These are phyloP conservation scores for Pedicia rivosa DNA, from an alignment of 2,888 invertebrate genomes.

Conservation along the genomic window DNA sequence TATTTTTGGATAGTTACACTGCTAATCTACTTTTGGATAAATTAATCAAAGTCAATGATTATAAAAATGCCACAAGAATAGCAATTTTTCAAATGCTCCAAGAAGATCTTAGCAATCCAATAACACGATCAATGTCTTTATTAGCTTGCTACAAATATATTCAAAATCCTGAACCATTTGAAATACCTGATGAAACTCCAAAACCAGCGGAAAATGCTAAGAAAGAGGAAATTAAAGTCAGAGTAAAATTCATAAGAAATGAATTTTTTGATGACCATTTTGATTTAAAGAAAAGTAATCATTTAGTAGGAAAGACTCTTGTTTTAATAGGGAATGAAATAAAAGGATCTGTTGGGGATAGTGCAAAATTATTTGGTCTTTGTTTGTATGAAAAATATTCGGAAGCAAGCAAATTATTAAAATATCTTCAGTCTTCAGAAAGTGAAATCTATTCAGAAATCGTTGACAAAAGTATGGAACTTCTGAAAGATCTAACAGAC, in stretches of 20 bases:
- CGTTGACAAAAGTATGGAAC: not conserved
- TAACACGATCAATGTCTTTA: constrained; percentile 49
- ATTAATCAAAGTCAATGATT: constrained; percentile 52
- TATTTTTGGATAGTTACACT: constrained; percentile 72
- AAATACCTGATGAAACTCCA: constrained; percentile 27
- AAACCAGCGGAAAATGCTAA: constrained; percentile 27
- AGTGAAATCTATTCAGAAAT: constrained; percentile 6
- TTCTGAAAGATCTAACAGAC: constrained; percentile 20
- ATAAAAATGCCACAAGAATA: constrained; percentile 54
- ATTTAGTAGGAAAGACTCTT: constrained; percentile 72
- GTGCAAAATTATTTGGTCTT: constrained; percentile 48
- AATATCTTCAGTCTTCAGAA: no score
- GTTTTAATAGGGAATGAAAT: constrained; percentile 37
- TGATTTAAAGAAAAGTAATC: constrained; percentile 54
- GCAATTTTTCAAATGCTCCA: constrained; percentile 74
- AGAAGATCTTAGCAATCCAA: constrained; percentile 62
- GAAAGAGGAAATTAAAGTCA: constrained; percentile 50
- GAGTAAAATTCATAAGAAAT: constrained; percentile 66
- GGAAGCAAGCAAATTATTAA: constrained; percentile 16
- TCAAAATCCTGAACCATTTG: constrained; percentile 25
- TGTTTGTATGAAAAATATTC: constrained; percentile 50
- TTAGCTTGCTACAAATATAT: constrained; percentile 62
- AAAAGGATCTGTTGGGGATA: constrained; percentile 35
- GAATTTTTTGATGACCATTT: constrained; percentile 81
- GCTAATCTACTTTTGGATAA: constrained; percentile 68